Base-by-base conservation (phyloP, 1,140 invertebrate genomes). In the Anoplolepis gracilipes region DNA sequence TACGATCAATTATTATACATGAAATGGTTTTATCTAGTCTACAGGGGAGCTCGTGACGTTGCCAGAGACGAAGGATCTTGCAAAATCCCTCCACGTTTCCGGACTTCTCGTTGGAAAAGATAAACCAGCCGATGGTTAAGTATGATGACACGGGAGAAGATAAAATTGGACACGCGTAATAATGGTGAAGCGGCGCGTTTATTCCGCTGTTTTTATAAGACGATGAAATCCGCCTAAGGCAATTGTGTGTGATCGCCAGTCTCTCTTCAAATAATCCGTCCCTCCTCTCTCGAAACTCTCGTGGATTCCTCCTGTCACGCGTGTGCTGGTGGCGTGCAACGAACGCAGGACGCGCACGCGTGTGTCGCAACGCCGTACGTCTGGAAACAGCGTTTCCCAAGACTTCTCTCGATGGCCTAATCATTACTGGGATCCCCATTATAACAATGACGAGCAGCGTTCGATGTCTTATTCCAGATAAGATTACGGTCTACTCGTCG, bases 361-460 rank as follows among this genome's bases (percentile, higher is more conserved):
- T 25, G 30, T 82, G 69, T 82, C 46, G 46, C 62, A 85, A 85
- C 76, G 30, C 10, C 25, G 11, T 7, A n/a, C 59, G 19, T 30
- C 30, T 62, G 59, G 42, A 79, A 59, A 77, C 19, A 11, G 25
- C 25, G n/a, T 85, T 85, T 79, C 84, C 53, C 75, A 79, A 85
- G 84, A 67, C 33, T 22, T 46, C 49, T 46, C 49, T 49, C 84
- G 62, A 49, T 67, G 75, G 36, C n/a, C 36, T 19, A 79, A 81
- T 62, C 75, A 39, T 22, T 22, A 30, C 28, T 19, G 46, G 13
- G 57, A 84, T 76, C 82, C 36, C 36, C 75, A 5, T 57, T 67
- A 65, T 59, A 85, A 85, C 76, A 82, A 82, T 85, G 84, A 82
- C 76, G 76, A 82, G 65, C 77, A 82, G 36, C 84, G 76, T 85